phyloP scores from a whole-genome alignment of 2,888 invertebrate species.

The Tachina fera region DNA sequence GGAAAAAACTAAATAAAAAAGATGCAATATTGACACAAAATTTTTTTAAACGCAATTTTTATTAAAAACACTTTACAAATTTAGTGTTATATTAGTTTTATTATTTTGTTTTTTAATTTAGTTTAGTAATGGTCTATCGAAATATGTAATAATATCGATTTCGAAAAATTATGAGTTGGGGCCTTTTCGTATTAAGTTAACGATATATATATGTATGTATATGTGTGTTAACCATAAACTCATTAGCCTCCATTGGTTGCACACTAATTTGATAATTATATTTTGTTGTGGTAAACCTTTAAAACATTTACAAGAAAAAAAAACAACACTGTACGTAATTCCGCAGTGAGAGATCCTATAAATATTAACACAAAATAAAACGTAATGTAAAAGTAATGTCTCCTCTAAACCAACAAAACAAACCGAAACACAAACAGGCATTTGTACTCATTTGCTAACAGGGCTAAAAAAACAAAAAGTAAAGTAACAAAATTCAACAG shows the following conservation, averaged over 20 bases:
- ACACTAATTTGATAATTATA: conserved; percentile 74
- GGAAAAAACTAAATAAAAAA: no score
- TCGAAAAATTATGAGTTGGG: no score
- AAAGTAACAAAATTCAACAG: conserved; percentile 15
- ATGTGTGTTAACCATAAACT: conserved; percentile 69
- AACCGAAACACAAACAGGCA: conserved; percentile 32
- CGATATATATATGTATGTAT: neutral
- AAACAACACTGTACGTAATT: conserved; percentile 43
- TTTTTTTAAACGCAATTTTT: no score
- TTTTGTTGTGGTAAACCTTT: conserved; percentile 70
- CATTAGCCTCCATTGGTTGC: conserved; percentile 71
- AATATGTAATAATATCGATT: no score
- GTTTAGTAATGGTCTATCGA: no score
- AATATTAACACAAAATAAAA: conserved; percentile 59
- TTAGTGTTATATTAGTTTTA: no score
- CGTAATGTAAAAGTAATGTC: conserved; percentile 69
- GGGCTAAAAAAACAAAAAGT: conserved; percentile 10
- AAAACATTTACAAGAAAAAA: conserved; percentile 61
- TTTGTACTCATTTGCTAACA: conserved; percentile 52
- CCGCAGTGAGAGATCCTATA: conserved; percentile 59
- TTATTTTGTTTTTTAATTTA: no score
- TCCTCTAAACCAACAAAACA: conserved; percentile 49
- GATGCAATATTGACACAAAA: no score
- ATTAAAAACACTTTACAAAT: no score
- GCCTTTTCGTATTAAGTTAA: no score